phyloP scores from a whole-genome alignment of 2,113 vertebrate genomes.

The Glaucomys volans region DNA sequence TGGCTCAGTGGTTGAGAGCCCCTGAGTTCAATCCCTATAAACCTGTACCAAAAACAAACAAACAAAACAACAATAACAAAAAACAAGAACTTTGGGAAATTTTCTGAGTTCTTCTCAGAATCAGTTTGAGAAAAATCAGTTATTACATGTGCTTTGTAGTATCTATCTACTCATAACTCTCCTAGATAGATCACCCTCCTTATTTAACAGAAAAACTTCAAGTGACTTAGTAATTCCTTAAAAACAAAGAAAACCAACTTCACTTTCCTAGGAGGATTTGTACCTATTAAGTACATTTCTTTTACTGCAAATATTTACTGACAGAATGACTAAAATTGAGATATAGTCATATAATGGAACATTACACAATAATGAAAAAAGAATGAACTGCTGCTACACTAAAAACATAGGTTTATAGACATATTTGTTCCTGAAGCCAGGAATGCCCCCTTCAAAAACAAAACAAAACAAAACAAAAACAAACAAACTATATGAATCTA shows the following conservation, averaged over 20 bases:
- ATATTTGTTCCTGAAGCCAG: too few species aligned
- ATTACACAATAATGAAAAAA: background rate
- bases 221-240: slow-evolving; percentile 2
- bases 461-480: too few species aligned
- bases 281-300: too few species aligned
- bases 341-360: background rate
- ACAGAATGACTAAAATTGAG: background rate
- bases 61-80: background rate
- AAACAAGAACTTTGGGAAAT: background rate
- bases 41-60: too few species aligned
- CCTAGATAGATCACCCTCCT: background rate
- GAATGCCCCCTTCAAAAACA: background rate
- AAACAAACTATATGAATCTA: too few species aligned
- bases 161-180: background rate
- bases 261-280: background rate
- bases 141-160: background rate
- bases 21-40: too few species aligned
- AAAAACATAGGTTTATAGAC: background rate
- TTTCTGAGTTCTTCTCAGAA: background rate
- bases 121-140: slow-evolving; percentile 19
- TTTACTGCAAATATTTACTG: background rate
- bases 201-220: slow-evolving; percentile 43
- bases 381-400: background rate
- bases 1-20: too few species aligned
- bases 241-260: background rate